A percentile compares a stretch with the other conserved stretches of the same genome.
Evolutionary conservation across 1,140 invertebrate species (phyloP).

Genomic region (Heliconius hermathena): DNA sequence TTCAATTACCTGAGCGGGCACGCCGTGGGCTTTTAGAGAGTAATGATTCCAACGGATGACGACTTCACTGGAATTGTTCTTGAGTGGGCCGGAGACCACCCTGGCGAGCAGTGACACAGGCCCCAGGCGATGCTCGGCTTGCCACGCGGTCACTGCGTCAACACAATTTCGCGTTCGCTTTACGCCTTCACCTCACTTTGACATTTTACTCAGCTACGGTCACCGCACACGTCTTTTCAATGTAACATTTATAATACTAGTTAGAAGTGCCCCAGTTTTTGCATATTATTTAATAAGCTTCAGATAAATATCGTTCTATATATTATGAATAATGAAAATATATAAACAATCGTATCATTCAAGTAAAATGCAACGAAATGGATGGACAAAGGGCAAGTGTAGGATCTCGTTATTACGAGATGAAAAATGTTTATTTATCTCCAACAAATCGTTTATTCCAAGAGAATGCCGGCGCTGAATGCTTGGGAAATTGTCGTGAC

Average conservation of each 20-base stretch:
- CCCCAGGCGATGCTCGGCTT: conserved; percentile 35
- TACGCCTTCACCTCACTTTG: conserved; percentile 59
- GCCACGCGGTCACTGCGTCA: conserved; percentile 61
- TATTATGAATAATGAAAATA: not conserved
- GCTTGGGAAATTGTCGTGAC: conserved; percentile 56
- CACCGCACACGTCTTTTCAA: conserved; percentile 58
- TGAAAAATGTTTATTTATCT: conserved; percentile 57
- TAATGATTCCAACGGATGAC: conserved; percentile 74
- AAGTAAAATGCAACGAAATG: conserved; percentile 9
- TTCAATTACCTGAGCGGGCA: conserved; percentile 76
- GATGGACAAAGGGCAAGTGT: conserved; percentile 43
- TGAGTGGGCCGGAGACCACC: conserved; percentile 68
- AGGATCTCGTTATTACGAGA: conserved; percentile 46
- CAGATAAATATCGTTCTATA: conserved; percentile 13
- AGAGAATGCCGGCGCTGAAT: conserved; percentile 54
- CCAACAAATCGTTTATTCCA: conserved; percentile 57
- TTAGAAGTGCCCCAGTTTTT: conserved; percentile 22
- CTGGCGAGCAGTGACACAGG: conserved; percentile 40
- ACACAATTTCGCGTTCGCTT: conserved; percentile 61
- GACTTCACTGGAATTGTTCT: conserved; percentile 70
- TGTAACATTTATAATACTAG: conserved; percentile 29
- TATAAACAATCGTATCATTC: not conserved
- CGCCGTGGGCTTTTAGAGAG: conserved; percentile 80
- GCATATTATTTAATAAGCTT: conserved; percentile 22
- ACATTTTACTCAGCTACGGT: conserved; percentile 68